A percentile compares a stretch with the other conserved stretches of the same genome.
These are phyloP conservation scores for Lepidocyrtoides sp. DNA, from an alignment of 2,888 invertebrate species.

Conservation along the genomic window DNA sequence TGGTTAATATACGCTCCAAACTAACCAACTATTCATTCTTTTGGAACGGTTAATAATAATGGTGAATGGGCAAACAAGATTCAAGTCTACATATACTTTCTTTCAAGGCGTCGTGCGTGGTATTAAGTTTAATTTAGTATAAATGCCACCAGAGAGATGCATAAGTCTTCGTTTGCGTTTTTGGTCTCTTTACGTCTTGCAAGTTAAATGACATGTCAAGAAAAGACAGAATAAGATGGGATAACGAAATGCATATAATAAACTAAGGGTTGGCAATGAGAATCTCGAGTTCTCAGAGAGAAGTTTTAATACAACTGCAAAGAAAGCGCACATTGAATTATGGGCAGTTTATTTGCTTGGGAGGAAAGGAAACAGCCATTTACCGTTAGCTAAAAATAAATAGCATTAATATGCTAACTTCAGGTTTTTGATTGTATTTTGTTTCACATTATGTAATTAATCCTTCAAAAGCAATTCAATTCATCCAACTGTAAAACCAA, in stretches of 20 bases:
- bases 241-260: not conserved
- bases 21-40: not conserved
- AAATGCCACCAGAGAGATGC: slow-evolving; percentile 22
- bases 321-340: too few relatives aligned
- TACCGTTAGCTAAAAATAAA: too few relatives aligned
- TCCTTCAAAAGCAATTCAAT: not conserved
- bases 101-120: slow-evolving; percentile 16
- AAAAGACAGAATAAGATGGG: not conserved
- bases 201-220: slow-evolving; percentile 56
- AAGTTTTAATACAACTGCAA: not conserved
- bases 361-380: too few relatives aligned
- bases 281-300: not conserved
- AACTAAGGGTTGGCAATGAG: not conserved
- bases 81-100: not conserved
- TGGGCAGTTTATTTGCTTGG: not conserved
- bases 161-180: slow-evolving; percentile 41
- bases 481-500: too few relatives aligned
- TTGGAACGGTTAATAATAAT: slow-evolving; percentile 3
- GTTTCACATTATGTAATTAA: slow-evolving; percentile 12
- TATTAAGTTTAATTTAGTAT: slow-evolving; percentile 42
- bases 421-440: too few relatives aligned
- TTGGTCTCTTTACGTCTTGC: not conserved
- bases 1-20: not conserved
- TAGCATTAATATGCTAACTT: too few relatives aligned
- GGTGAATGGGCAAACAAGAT: not conserved